phyloP scores from a whole-genome alignment of 2,797 vertebrate genomes.

The Liparis tanakae region DNA sequence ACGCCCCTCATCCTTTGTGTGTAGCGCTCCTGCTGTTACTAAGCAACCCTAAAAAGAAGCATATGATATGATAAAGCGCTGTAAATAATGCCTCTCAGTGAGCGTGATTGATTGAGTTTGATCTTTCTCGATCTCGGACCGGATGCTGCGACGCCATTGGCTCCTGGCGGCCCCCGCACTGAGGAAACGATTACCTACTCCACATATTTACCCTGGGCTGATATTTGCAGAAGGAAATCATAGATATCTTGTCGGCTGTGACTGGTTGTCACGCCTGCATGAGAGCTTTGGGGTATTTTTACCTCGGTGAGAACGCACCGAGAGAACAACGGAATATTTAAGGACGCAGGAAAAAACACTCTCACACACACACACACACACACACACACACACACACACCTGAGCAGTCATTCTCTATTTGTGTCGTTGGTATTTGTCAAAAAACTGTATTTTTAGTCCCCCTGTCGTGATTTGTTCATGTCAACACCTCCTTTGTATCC shows the following conservation, averaged over 20 bases:
- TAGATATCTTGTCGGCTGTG: not conserved
- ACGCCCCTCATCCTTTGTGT: not conserved
- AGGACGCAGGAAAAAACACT: too few relatives aligned
- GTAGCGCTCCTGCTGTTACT: not conserved
- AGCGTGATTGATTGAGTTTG: not conserved
- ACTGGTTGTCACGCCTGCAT: not conserved
- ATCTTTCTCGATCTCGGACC: not conserved
- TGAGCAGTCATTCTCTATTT: conserved; percentile 5
- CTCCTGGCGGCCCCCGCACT: not conserved
- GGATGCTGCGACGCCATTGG: not conserved
- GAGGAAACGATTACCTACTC: not conserved
- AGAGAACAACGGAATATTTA: not conserved
- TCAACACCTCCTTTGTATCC: not conserved
- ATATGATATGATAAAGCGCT: not conserved
- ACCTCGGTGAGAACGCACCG: not conserved
- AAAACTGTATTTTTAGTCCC: not conserved
- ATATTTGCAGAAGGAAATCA: not conserved
- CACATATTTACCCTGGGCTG: not conserved
- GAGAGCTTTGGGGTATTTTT: not conserved
- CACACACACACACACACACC: too few relatives aligned
- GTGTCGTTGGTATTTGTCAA: not conserved
- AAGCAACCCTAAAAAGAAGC: not conserved
- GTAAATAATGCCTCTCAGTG: not conserved
- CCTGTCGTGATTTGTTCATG: not conserved
- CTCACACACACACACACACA: too few relatives aligned